Evolutionary conservation across 2,113 vertebrate species (phyloP).

Genomic region (Eubucco bourcierii): DNA sequence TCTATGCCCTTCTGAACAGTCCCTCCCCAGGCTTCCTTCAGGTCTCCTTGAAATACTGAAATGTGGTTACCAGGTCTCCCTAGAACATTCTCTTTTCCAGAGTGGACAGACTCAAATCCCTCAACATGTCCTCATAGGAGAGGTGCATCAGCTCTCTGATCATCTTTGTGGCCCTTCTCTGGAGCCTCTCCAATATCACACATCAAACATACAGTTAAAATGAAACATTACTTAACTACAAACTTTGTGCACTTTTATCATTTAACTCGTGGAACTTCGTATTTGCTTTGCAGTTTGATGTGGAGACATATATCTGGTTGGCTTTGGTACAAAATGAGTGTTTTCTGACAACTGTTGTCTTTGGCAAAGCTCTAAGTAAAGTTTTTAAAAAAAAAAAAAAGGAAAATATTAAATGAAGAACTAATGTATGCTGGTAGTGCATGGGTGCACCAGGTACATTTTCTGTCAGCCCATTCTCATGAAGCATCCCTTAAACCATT

Average conservation of each 20-base stretch:
- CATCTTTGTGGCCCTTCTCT: too few species aligned
- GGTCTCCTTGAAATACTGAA: too few species aligned
- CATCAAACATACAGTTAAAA: not conserved
- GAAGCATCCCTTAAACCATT: not conserved
- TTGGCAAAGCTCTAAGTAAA: not conserved
- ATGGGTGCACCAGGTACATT: not conserved
- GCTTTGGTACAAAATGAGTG: not conserved
- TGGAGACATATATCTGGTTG: not conserved
- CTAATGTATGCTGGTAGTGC: not conserved
- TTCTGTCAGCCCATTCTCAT: not conserved
- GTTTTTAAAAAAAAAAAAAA: not conserved
- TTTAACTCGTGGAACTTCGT: not conserved
- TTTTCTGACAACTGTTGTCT: not conserved
- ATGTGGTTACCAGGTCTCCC: too few species aligned
- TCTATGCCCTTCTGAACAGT: too few species aligned
- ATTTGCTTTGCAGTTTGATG: not conserved
- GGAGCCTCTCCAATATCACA: too few species aligned
- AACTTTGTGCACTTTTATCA: not conserved
- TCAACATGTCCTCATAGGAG: too few species aligned
- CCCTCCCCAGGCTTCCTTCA: too few species aligned
- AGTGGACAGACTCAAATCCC: too few species aligned
- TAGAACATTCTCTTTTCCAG: too few species aligned
- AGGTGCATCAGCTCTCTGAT: too few species aligned
- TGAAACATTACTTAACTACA: accelerated
- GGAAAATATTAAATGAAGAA: not conserved